These are phyloP conservation scores for Australoheros scitulus DNA, from an alignment of 2,113 vertebrate genomes.

Conservation along the genomic window DNA sequence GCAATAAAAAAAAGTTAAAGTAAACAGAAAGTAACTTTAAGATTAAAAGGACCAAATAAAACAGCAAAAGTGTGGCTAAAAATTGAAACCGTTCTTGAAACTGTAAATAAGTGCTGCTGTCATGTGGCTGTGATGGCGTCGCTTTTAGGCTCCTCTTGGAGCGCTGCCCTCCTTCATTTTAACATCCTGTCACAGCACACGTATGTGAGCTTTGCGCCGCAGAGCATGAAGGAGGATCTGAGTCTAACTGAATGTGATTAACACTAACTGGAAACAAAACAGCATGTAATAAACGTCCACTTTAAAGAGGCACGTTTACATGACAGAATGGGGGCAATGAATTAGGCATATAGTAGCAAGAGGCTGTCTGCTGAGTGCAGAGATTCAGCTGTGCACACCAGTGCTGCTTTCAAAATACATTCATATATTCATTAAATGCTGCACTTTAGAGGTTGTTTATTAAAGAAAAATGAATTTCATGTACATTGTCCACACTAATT, in stretches of 20 bases:
- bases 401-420: slow-evolving; percentile 15
- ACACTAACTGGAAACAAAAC: slow-evolving; percentile 74
- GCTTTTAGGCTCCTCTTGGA: slow-evolving; percentile 25
- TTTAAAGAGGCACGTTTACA: slow-evolving; percentile 45
- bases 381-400: slow-evolving; percentile 7
- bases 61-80: background rate
- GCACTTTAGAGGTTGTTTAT: slow-evolving; percentile 3
- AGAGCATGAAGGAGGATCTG: slow-evolving; percentile 57
- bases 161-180: slow-evolving; percentile 8
- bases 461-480: background rate
- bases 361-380: slow-evolving; percentile 27
- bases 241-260: slow-evolving; percentile 73
- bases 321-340: slow-evolving; percentile 73
- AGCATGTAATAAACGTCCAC: slow-evolving; percentile 69
- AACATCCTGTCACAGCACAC: slow-evolving; percentile 39
- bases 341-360: slow-evolving; percentile 57
- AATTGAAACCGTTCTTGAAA: slow-evolving; percentile 1
- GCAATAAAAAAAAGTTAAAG: slow-evolving; percentile 9
- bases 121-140: background rate
- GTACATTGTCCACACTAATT: background rate
- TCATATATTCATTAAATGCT: slow-evolving; percentile 20
- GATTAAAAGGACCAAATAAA: slow-evolving; percentile 12
- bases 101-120: slow-evolving; percentile 41
- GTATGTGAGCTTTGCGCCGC: background rate
- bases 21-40: slow-evolving; percentile 20